phyloP scores from a whole-genome alignment of 2,888 invertebrate species.

The Acanthacorydalis orientalis region DNA sequence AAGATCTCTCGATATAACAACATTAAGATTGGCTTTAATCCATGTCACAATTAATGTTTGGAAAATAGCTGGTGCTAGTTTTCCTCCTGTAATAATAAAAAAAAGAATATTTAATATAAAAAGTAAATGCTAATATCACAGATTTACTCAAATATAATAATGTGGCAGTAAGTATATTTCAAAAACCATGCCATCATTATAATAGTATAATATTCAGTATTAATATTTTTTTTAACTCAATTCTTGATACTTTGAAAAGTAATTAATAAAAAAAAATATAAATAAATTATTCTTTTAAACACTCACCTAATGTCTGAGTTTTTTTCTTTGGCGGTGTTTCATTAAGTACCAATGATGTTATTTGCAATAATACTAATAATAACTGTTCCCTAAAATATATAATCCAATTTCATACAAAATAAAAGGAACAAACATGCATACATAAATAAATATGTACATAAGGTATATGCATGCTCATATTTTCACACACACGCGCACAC shows the following conservation, averaged over 20 bases:
- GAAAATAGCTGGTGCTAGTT: slow-evolving; percentile 70
- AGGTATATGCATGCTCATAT: too few species aligned
- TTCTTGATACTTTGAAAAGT: too few species aligned
- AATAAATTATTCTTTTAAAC: not conserved
- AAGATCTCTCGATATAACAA: slow-evolving; percentile 69
- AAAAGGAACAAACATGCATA: too few species aligned
- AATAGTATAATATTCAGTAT: too few species aligned
- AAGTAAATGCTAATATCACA: too few species aligned
- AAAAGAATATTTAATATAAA: not conserved
- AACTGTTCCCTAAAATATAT: slow-evolving; percentile 58
- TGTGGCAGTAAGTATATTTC: too few species aligned
- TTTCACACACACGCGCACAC: too few species aligned
- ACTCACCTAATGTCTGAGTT: slow-evolving; percentile 47
- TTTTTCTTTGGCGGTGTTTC: slow-evolving; percentile 63
- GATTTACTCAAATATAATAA: too few species aligned
- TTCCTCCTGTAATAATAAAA: slow-evolving; percentile 36
- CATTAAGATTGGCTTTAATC: slow-evolving; percentile 94
- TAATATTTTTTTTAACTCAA: too few species aligned
- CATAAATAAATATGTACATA: too few species aligned
- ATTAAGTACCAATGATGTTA: slow-evolving; percentile 76
- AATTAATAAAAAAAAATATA: too few species aligned
- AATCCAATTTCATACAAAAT: not conserved
- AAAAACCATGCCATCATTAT: too few species aligned
- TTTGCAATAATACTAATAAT: slow-evolving; percentile 69
- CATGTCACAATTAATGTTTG: slow-evolving; percentile 94